phyloP scores from a whole-genome alignment of 2,113 vertebrate species.

The Corapipo altera region DNA sequence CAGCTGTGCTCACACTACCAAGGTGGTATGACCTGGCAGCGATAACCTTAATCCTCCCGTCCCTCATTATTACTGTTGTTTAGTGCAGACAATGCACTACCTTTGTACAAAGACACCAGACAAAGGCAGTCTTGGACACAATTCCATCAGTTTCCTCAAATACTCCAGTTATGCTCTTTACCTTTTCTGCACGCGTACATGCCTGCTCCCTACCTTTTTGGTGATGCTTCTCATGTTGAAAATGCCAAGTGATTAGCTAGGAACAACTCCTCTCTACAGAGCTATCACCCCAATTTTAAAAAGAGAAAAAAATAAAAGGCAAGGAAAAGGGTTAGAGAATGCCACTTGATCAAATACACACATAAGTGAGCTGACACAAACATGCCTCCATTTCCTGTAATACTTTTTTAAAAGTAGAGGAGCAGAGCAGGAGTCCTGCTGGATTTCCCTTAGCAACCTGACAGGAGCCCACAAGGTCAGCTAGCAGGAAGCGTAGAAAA shows the following conservation, averaged over 20 bases:
- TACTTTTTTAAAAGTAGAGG: conserved; percentile 76
- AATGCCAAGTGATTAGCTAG: conserved; percentile 47
- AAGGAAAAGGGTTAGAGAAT: background rate
- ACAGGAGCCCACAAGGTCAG: conserved; percentile 85
- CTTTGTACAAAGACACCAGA: background rate
- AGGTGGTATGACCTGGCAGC: conserved; percentile 26
- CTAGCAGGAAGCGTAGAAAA: conserved; percentile 83
- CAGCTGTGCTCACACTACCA: conserved; percentile 32
- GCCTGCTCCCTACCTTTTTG: background rate
- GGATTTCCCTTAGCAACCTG: conserved; percentile 84
- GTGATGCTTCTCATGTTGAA: conserved; percentile 32
- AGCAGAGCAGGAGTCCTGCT: conserved; percentile 76
- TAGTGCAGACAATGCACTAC: background rate
- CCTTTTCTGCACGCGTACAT: background rate
- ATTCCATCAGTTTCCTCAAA: background rate
- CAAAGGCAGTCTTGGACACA: background rate
- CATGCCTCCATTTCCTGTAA: conserved; percentile 64
- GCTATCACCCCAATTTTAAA: background rate
- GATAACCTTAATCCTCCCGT: conserved; percentile 7
- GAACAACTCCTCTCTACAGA: conserved; percentile 17
- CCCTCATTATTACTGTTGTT: conserved; percentile 45
- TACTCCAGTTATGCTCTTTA: background rate
- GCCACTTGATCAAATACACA: conserved; percentile 60
- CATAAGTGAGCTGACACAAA: conserved; percentile 72
- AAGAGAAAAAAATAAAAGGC: background rate